Conservation (phyloP, 2,113 vertebrate genomes). For the Mesocricetus auratus region DNA sequence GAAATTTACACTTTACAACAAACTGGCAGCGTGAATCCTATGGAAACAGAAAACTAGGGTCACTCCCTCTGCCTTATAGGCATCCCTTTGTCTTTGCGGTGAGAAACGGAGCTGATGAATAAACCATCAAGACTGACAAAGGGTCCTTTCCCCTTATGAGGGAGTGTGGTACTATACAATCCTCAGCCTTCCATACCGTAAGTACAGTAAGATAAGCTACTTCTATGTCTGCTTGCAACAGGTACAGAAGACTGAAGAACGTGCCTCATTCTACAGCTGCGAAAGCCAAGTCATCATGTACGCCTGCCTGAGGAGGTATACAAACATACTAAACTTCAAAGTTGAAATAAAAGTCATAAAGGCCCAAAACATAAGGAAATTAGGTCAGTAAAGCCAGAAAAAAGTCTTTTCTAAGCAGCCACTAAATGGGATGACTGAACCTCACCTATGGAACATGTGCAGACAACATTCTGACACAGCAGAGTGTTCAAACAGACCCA, state of each 20-base stretch:
- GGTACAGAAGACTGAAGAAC: slow-evolving; percentile 22
- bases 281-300: neutral
- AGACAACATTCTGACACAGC: slow-evolving; percentile 7
- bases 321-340: neutral
- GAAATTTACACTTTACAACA: slow-evolving; percentile 44
- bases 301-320: slow-evolving; percentile 17
- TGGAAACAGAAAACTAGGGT: neutral
- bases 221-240: slow-evolving; percentile 8
- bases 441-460: slow-evolving; percentile 2
- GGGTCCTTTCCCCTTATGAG: neutral
- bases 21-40: neutral
- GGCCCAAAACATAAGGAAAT: slow-evolving; percentile 29
- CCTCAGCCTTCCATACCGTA: neutral
- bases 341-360: slow-evolving; percentile 1
- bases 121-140: neutral
- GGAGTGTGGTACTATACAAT: neutral
- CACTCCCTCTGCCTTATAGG: neutral
- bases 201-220: neutral
- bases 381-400: slow-evolving; percentile 5
- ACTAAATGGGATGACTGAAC: neutral
- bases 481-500: slow-evolving; percentile 48
- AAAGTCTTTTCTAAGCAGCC: neutral
- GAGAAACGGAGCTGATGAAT: neutral
- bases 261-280: neutral
- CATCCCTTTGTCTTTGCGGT: neutral